Percentiles rank a stretch among this genome's conserved stretches.
Evolutionary conservation across 2,797 vertebrate genomes (phyloP).

Genomic region (Phataginus tetradactyla): DNA sequence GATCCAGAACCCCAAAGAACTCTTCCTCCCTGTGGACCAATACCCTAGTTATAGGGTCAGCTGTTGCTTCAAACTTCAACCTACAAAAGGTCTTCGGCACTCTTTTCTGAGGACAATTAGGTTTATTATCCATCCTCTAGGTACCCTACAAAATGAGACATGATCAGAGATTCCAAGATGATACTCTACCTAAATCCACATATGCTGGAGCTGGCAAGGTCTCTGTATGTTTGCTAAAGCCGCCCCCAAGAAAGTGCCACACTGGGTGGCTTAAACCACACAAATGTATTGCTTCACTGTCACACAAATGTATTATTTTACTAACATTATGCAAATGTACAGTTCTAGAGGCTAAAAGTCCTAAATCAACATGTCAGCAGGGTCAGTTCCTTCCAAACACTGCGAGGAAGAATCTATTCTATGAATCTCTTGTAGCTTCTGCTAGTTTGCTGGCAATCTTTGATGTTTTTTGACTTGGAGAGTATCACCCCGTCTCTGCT

Average conservation of each 20-base stretch:
- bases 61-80: background rate
- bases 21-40: background rate
- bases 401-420: background rate
- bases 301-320: background rate
- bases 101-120: background rate
- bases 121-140: background rate
- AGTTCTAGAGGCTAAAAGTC: background rate
- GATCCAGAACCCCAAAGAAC: background rate
- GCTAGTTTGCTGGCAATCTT: background rate
- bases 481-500: background rate
- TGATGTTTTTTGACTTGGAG: background rate
- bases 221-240: background rate
- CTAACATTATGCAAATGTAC: no score
- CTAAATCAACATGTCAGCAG: background rate
- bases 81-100: background rate
- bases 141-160: background rate
- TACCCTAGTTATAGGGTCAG: no score
- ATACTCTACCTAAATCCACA: background rate
- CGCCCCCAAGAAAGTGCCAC: background rate
- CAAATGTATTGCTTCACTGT: background rate
- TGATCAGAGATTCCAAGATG: background rate
- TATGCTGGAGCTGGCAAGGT: background rate
- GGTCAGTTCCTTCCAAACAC: background rate
- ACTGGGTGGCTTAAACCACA: background rate
- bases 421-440: background rate